These are phyloP conservation scores for Exocentrus adspersus DNA, from an alignment of 2,888 invertebrate genomes.

Conservation along the genomic window DNA sequence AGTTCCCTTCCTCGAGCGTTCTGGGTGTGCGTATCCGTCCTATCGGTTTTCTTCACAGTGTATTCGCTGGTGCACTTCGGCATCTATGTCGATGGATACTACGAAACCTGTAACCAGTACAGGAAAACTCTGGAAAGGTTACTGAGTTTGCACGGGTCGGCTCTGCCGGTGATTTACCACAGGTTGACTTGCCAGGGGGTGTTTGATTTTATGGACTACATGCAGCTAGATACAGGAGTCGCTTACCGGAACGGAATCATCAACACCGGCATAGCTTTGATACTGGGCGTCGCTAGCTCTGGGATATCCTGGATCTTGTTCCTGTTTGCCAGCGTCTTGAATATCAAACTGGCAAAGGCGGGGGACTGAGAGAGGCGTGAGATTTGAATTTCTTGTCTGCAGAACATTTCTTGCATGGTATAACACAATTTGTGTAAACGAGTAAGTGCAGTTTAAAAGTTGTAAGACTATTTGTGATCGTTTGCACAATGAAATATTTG, in stretches of 20 bases:
- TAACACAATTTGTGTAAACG: too few relatives aligned
- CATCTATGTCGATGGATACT: slow-evolving; percentile 77
- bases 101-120: slow-evolving; percentile 81
- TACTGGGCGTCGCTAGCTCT: slow-evolving; percentile 71
- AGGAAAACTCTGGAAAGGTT: slow-evolving; percentile 72
- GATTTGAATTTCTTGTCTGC: too few relatives aligned
- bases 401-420: too few relatives aligned
- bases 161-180: slow-evolving; percentile 70
- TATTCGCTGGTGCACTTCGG: slow-evolving; percentile 76
- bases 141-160: slow-evolving; percentile 67
- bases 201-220: slow-evolving; percentile 86
- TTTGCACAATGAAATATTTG: too few relatives aligned
- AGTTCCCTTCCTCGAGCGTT: slow-evolving; percentile 70
- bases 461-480: too few relatives aligned
- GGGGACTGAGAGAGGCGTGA: slow-evolving; percentile 11
- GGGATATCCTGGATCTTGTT: slow-evolving; percentile 60
- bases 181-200: slow-evolving; percentile 79
- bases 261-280: slow-evolving; percentile 76
- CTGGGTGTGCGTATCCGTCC: slow-evolving; percentile 75
- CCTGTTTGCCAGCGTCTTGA: slow-evolving; percentile 52
- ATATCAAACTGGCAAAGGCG: slow-evolving; percentile 52
- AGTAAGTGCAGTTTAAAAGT: too few relatives aligned
- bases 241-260: slow-evolving; percentile 74
- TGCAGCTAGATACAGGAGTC: slow-evolving; percentile 74
- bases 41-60: slow-evolving; percentile 71